Evolutionary conservation across 2,888 invertebrate genomes (phyloP).

Genomic region (Mayetiola destructor): DNA sequence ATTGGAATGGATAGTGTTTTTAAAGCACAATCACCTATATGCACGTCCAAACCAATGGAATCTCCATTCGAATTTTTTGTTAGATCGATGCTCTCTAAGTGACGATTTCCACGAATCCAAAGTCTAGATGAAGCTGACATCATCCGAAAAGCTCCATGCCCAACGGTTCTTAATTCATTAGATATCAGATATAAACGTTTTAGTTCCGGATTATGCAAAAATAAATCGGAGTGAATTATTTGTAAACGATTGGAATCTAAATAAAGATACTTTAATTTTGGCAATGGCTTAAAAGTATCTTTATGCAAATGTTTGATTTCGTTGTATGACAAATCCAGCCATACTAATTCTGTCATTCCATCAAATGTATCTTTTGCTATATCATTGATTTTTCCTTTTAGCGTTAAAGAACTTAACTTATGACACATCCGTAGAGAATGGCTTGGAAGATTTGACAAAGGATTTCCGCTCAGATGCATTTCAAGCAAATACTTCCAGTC

Average conservation of each 20-base stretch:
- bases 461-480: not conserved
- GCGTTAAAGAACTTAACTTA: not conserved
- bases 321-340: not conserved
- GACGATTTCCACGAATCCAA: not conserved
- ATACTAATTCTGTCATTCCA: not conserved
- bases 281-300: constrained; percentile 6
- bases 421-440: not conserved
- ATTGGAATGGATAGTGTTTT: not conserved
- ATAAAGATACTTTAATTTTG: not conserved
- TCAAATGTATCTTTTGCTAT: constrained; percentile 3
- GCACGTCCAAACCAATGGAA: not conserved
- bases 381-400: not conserved
- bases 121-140: not conserved
- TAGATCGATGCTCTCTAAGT: not conserved
- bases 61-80: not conserved
- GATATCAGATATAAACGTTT: not conserved
- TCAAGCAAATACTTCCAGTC: not conserved
- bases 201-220: not conserved
- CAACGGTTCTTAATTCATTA: not conserved
- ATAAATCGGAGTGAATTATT: not conserved
- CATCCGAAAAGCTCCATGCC: not conserved
- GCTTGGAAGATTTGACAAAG: not conserved
- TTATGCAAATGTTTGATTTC: not conserved
- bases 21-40: not conserved
- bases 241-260: not conserved